Evolutionary conservation across 2,113 vertebrate species (phyloP), one percentile per base, ranked within the genome.

Genomic region (Triplophysa rosa): DNA sequence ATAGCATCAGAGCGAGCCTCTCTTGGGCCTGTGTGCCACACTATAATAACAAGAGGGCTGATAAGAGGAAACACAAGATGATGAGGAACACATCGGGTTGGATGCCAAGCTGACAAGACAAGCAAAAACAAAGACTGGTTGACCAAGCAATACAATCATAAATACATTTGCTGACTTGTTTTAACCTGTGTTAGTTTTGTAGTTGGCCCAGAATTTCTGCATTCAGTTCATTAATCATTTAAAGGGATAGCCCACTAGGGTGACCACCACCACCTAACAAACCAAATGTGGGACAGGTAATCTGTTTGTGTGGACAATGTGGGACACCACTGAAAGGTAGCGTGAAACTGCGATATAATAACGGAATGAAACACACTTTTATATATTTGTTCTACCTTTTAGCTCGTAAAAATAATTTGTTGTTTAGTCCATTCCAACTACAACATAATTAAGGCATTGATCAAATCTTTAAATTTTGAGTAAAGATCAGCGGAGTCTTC

Each of bases 11-110:
- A 80, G 72, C 77, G 66, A 72, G 81, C 79, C 87, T 87, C 49
- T 84, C 77, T 80, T 24, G 78, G 87, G 87, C 88, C 88, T 88
- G 88, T 92, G 89, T 88, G 89, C 83, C 71, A 67, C 85, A 66
- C 75, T 64, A 80, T 78, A 87, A 92, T 92, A 91, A 91, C 87
- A 84, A 83, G 81, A 74, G 74, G 66, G 23, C 11, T 88, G 90
- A 91, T 91, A 87, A 92, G 85, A 88, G 82, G 86, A 89, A 90
- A 89, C 85, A 86, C 84, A 86, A 86, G 88, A 89, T 87, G 86
- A 88, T 89, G 89, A 88, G 82, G 83, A 90, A 86, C 87, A 87
- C 86, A 77, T 76, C 85, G 87, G 54, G 33, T 24, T 62, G 64
- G 70, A 62, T 59, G 24, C 26, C 64, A 66, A 76, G 56, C 79